phyloP scores from a whole-genome alignment of 2,113 vertebrate species.

The Podarcis muralis region DNA sequence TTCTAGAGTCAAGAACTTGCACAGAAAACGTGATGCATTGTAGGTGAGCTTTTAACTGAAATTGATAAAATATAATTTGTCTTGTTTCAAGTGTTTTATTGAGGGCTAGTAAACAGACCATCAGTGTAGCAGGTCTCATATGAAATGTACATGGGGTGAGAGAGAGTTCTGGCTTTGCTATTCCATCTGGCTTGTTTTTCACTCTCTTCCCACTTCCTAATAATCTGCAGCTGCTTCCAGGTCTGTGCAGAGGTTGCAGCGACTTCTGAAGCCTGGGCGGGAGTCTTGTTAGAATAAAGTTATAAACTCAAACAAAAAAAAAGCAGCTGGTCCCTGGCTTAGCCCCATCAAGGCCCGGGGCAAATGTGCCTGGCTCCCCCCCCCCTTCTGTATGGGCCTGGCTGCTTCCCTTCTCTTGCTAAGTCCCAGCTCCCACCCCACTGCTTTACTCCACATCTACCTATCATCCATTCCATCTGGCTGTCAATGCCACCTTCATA shows the following conservation, averaged over 20 bases:
- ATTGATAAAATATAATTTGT: background rate
- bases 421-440: background rate
- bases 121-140: background rate
- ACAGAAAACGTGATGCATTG: background rate
- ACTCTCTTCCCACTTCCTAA: background rate
- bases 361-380: too few species aligned
- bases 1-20: background rate
- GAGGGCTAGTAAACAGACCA: background rate
- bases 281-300: too few species aligned
- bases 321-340: too few species aligned
- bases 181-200: background rate
- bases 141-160: background rate
- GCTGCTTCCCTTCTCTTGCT: background rate
- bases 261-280: too few species aligned
- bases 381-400: too few species aligned
- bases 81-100: background rate
- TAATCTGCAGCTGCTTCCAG: background rate
- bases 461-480: background rate
- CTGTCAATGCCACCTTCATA: background rate
- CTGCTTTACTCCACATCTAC: background rate
- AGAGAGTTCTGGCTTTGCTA: background rate
- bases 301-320: too few species aligned
- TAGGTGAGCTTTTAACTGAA: background rate
- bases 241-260: too few species aligned
- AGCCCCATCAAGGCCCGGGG: too few species aligned